Base-by-base conservation (phyloP, 2,888 invertebrate genomes). In the Megastigmus dorsalis region DNA sequence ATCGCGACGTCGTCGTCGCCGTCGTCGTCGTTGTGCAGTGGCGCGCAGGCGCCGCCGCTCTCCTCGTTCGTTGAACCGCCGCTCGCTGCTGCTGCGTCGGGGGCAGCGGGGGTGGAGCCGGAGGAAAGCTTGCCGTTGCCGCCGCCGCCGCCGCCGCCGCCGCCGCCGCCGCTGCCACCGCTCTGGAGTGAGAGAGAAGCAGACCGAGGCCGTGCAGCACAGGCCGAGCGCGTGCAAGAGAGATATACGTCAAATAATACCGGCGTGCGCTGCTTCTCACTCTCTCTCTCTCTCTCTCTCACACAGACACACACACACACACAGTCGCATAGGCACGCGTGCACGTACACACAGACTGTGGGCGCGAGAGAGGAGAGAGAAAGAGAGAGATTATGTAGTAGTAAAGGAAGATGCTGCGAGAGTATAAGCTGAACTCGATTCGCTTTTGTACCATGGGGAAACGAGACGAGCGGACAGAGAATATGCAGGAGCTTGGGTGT, bases 41-140 rank as follows among this genome's bases (percentile, higher is more conserved):
- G 70, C 77, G 83, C 86, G 85, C 84, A 84, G 80, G 85, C 85
- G 86, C 83, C 79, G 79, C 77, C 79, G 79, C 73, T 41, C 52
- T 81, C 84, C 81, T 84, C 84, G 86, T 86, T 85, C 86, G 85
- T 86, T 86, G 86, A 86, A 86, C 86, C 83, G 81, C 80, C 79
- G 41, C 62, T n/a, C 74, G 74, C 63, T 36, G 9, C 28, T 2
- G 9, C 57, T n/a, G 45, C 54, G 65, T 26, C 50, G 41, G 18
- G 48, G 38, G 65, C 20, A 20, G 67, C 54, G 67, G 62, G 62
- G 68, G 59, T 65, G 65, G 71, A 59, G 59, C 20, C 76, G 73
- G 67, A 79, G 79, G 78, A 74, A 72, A 66, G 59, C 28, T n/a
- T 60, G 73, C 9, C n/a, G n/a, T n/a, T 23, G 62, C 30, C n/a